phyloP scores from a whole-genome alignment of 1,140 invertebrate genomes.

The Aphis craccivora region DNA sequence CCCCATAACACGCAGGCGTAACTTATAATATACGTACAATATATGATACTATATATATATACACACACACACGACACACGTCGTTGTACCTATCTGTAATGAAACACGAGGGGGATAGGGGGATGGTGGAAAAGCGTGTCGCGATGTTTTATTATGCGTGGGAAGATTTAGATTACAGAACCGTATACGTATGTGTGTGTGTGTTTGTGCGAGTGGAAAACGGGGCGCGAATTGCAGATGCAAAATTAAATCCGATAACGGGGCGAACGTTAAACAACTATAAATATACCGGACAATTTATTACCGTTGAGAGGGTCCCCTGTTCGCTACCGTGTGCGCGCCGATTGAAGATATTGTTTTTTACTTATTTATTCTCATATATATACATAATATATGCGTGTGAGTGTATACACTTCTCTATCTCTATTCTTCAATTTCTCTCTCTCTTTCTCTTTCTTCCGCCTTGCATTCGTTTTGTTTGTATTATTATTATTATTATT shows the following conservation, averaged over 20 bases:
- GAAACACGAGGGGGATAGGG: neutral
- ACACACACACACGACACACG: neutral
- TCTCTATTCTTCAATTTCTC: neutral
- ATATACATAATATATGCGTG: neutral
- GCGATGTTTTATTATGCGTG: conserved; percentile 53
- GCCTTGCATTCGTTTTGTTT: conserved; percentile 31
- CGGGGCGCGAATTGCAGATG: conserved; percentile 54
- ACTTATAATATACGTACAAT: conserved; percentile 32
- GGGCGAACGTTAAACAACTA: conserved; percentile 50
- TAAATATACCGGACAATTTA: conserved; percentile 53
- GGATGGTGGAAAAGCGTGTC: conserved; percentile 26
- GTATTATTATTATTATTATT: conserved; percentile 31
- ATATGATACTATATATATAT: neutral
- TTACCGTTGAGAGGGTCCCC: conserved; percentile 35
- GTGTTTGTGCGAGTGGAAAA: conserved; percentile 22
- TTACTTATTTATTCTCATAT: conserved; percentile 41
- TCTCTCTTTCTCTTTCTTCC: conserved; percentile 16
- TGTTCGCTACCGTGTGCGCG: conserved; percentile 48
- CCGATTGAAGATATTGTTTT: conserved; percentile 56
- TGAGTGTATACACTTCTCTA: neutral
- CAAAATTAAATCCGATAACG: conserved; percentile 54
- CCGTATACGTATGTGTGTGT: neutral
- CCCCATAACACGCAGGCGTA: conserved; percentile 11
- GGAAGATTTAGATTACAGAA: conserved; percentile 56
- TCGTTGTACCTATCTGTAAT: conserved; percentile 20